Evolutionary conservation across 1,140 invertebrate species (phyloP), one percentile per base, ranked within the genome.

Genomic region (Heliconius hermathena): DNA sequence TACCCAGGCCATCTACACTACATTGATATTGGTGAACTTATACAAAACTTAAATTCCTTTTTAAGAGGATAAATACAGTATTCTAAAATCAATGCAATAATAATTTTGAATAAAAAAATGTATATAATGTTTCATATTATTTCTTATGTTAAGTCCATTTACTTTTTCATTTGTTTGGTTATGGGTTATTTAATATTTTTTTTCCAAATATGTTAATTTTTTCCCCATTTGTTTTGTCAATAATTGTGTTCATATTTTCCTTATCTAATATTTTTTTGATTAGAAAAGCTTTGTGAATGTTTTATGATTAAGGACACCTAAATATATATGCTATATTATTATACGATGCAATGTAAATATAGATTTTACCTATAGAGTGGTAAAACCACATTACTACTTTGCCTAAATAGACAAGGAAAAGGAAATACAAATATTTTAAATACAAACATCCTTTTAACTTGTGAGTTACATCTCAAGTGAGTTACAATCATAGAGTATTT

Each of bases 261-360:
- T 66, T 29, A 29, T 66, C 60, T 29, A 66, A 29, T 66, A 29
- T 66, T 66, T 16, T 29, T 66, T 66, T 66, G 1, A n/a, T 29
- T 66, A 29, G 60, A 16, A 66, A 66, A 26, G 60, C 60, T 66
- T 66, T 66, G 60, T 66, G 26, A 26, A 66, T 66, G 60, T 66
- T 66, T 29, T 66, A 3, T 66, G 13, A 66, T 26, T 29, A 66
- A 66, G 22, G 9, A 26, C 13, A 66, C 2, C 2, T 66, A 11
- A 9, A 66, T 66, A 26, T 66, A 26, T 22, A 60, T 29, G 4
- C 9, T 66, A 26, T 66, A 26, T 9, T 57, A 33, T 33, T 33
- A 46, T 1, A 46, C 13, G 16, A 11, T 46, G 41, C 41, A 46
- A 46, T 46, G 41, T 13, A 46, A 46, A 46, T 46, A 16, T 46